Percentiles rank a stretch among this genome's conserved stretches.
These are phyloP conservation scores for Sebastes matsubarae DNA, from an alignment of 2,797 vertebrate species.

Conservation along the genomic window DNA sequence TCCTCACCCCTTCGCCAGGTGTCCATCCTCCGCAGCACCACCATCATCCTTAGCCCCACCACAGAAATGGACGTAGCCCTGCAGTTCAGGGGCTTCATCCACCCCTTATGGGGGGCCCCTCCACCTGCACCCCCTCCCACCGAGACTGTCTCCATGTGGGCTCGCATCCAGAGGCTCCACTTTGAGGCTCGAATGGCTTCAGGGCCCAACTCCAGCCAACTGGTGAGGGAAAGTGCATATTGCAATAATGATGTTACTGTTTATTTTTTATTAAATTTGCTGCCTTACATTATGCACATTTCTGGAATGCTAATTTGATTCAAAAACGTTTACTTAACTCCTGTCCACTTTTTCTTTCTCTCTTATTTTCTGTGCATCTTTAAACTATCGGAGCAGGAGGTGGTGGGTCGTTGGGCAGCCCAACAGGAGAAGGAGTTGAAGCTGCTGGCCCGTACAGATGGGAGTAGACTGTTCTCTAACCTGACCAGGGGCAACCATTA, in stretches of 20 bases:
- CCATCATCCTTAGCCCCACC: slow-evolving; percentile 89
- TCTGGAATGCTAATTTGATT: background rate
- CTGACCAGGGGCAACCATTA: slow-evolving; percentile 90
- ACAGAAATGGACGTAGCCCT: slow-evolving; percentile 92
- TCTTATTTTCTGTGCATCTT: background rate
- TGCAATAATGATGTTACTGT: background rate
- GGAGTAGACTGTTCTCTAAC: slow-evolving; percentile 87
- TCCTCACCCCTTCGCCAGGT: slow-evolving; percentile 79
- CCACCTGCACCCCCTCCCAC: slow-evolving; percentile 77
- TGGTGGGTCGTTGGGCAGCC: slow-evolving; percentile 90
- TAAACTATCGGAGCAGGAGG: slow-evolving; percentile 77
- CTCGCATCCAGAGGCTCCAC: slow-evolving; percentile 90
- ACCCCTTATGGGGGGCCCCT: slow-evolving; percentile 87
- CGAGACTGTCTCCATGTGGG: slow-evolving; percentile 89
- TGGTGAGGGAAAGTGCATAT: slow-evolving; percentile 78
- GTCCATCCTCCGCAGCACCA: slow-evolving; percentile 90
- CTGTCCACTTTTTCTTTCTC: background rate
- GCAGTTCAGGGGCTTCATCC: slow-evolving; percentile 92
- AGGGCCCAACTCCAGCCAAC: slow-evolving; percentile 84
- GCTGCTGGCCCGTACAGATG: slow-evolving; percentile 85
- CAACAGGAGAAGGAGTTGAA: slow-evolving; percentile 90
- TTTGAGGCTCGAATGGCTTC: slow-evolving; percentile 88
- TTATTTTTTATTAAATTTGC: background rate
- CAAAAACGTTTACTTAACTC: background rate
- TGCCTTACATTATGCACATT: background rate